A percentile compares a stretch with the other conserved stretches of the same genome.
These are phyloP conservation scores for Eulemur coronatus DNA, from an alignment of 2,797 vertebrate genomes.

Conservation along the genomic window DNA sequence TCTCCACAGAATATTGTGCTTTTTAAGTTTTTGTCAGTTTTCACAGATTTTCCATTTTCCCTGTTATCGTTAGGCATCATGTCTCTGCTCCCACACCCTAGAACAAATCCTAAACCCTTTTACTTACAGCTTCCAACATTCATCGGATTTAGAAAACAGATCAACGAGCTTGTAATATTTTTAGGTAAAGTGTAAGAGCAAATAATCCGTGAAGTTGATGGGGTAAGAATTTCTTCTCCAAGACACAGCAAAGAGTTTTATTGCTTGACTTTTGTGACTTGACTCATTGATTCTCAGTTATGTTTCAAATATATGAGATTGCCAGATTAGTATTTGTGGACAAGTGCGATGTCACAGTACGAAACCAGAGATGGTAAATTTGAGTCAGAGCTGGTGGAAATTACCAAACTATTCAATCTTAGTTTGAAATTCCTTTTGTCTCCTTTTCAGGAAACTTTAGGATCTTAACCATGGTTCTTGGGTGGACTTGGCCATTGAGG, in stretches of 20 bases:
- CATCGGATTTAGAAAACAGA: slow-evolving; percentile 2
- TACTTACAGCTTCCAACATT: background rate
- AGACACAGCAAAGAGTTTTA: background rate
- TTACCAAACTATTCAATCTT: background rate
- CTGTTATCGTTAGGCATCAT: background rate
- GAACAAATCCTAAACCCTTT: background rate
- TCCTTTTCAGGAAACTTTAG: background rate
- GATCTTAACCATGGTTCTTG: background rate
- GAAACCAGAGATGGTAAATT: background rate
- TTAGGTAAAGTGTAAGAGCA: background rate
- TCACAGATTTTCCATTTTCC: background rate
- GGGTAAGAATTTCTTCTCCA: background rate
- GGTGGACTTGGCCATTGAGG: background rate
- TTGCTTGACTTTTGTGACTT: background rate
- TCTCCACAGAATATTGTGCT: background rate
- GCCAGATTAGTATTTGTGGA: background rate
- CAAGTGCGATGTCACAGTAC: background rate
- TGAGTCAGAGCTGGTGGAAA: background rate
- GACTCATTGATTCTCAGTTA: background rate
- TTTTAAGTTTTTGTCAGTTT: background rate
- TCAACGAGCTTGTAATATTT: background rate
- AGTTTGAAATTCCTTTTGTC: background rate
- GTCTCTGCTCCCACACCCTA: background rate
- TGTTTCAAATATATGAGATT: background rate
- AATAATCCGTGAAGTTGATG: background rate